phyloP scores from a whole-genome alignment of 2,797 vertebrate species.

The Pachyuromys duprasi region DNA sequence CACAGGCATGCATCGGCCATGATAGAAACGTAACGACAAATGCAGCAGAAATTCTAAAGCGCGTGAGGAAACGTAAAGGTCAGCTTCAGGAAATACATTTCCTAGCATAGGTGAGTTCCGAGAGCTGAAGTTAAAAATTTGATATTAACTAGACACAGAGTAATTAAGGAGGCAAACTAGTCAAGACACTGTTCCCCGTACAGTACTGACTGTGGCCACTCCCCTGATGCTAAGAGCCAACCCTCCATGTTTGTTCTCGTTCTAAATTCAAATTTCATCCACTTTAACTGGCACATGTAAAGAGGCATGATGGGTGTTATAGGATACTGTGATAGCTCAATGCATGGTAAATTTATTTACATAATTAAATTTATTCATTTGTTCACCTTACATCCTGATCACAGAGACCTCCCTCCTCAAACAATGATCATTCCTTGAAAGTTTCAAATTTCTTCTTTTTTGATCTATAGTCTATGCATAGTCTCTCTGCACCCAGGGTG shows the following conservation, averaged over 20 bases:
- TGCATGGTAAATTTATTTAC: no score
- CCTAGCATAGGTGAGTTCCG: neutral
- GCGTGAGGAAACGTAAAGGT: neutral
- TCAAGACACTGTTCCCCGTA: neutral
- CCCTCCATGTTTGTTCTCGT: neutral
- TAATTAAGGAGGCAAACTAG: neutral
- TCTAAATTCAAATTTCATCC: neutral
- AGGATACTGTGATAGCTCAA: neutral
- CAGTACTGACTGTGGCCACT: neutral
- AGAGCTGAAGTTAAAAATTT: conserved; percentile 10
- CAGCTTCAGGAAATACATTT: neutral
- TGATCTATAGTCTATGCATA: neutral
- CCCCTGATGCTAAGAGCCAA: neutral
- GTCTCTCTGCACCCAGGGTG: neutral
- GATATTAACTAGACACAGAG: neutral
- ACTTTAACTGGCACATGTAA: neutral
- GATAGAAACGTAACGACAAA: neutral
- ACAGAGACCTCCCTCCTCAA: neutral
- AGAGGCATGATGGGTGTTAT: neutral
- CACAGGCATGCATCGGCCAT: neutral
- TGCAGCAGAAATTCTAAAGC: neutral
- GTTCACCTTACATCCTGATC: no score
- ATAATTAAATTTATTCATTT: no score
- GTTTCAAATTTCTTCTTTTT: neutral
- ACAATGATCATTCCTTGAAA: neutral